Base-by-base conservation (phyloP, 2,113 vertebrate genomes). In the Poecilia latipinna region DNA sequence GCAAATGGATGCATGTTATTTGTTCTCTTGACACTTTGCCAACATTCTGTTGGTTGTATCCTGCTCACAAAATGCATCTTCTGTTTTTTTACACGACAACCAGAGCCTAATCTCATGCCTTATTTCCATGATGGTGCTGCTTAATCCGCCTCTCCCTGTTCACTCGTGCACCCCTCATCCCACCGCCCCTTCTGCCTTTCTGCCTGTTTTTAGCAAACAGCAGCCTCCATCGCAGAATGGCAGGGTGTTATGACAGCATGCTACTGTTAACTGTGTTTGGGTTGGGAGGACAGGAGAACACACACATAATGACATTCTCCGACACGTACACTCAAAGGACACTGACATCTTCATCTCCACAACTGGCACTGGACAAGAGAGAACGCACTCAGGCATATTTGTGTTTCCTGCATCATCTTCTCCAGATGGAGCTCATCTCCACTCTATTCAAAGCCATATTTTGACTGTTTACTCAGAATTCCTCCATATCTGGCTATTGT, bases 201-300 rank as follows among this genome's bases (percentile, higher is more conserved):
- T 77, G 83, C 67, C 69, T 88, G 78, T 92, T 89, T 87, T 84
- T 81, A 89, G 79, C 74, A 81, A 89, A 77, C 80, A 79, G 79
- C 77, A 61, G 77, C 81, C 84, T 86, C 72, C 61, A 76, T 87
- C 79, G 82, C 79, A 83, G 83, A 89, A 87, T 90, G 78, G 84
- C 88, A 88, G 86, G 71, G 77, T 92, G 91, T 92, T 93, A 90
- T 91, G 88, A 92, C 85, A 91, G 86, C 83, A 88, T 84, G 89
- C 91, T 93, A 93, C 90, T 90, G 88, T 92, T 91, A 90, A 89
- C 87, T 90, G 86, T 88, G 81, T 89, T 92, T 88, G 84, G 75
- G 87, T 91, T 90, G 80, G 88, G 82, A 85, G 80, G 66, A 88
- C 79, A 72, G 65, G 76, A 77, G 77, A 88, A 84, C 80, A 80